Conservation (phyloP, 2,113 vertebrate species). For the Saccopteryx leptura region DNA sequence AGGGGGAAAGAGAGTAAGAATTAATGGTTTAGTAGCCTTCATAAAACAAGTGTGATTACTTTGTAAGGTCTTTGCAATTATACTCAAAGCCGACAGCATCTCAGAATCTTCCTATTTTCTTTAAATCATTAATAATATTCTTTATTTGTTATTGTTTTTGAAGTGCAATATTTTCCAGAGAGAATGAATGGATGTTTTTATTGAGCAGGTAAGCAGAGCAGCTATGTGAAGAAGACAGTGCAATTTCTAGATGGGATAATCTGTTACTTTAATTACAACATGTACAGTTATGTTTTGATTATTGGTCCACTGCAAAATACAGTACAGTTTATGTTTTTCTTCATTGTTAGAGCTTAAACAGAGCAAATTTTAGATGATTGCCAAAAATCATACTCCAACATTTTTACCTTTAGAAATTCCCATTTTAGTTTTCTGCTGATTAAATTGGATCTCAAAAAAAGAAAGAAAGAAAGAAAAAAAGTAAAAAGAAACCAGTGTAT, state of each 20-base stretch:
- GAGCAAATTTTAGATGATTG: conserved; percentile 46
- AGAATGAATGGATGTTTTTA: conserved; percentile 21
- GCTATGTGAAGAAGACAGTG: not conserved
- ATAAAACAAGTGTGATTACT: conserved; percentile 46
- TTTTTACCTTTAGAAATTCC: conserved; percentile 54
- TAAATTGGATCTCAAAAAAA: conserved; percentile 37
- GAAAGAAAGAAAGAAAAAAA: not conserved
- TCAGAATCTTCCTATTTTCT: conserved; percentile 60
- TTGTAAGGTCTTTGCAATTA: conserved; percentile 62
- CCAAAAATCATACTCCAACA: not conserved
- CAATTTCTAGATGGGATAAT: not conserved
- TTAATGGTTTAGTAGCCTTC: not conserved
- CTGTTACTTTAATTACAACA: conserved; percentile 46
- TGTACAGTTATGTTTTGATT: conserved; percentile 51
- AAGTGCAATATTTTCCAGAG: conserved; percentile 3
- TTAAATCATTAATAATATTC: conserved; percentile 64
- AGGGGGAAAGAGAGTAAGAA: conserved; percentile 32
- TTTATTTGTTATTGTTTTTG: conserved; percentile 67
- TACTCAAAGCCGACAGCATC: conserved; percentile 58
- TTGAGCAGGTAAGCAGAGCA: conserved; percentile 20
- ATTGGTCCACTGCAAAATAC: not conserved
- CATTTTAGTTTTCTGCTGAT: conserved; percentile 59
- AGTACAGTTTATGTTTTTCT: conserved; percentile 40
- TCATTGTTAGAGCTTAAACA: conserved; percentile 37
- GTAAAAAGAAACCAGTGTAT: not conserved